phyloP scores from a whole-genome alignment of 2,797 vertebrate genomes.

The Platalea minor region DNA sequence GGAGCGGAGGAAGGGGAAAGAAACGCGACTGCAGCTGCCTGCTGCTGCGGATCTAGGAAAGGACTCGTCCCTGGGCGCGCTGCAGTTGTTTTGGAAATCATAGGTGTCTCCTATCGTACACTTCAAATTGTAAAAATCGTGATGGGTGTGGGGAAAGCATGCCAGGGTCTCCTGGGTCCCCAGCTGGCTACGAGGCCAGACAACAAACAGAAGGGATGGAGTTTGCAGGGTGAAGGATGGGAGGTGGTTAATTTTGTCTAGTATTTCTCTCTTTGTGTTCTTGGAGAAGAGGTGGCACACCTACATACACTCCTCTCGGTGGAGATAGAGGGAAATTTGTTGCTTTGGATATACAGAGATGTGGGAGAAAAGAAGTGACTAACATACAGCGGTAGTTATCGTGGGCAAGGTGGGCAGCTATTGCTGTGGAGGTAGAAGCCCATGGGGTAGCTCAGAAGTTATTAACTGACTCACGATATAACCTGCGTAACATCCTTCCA shows the following conservation, averaged over 20 bases:
- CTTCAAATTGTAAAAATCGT: not conserved
- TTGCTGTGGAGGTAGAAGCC: not conserved
- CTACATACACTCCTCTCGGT: not conserved
- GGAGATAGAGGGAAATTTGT: not conserved
- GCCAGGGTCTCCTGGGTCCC: not conserved
- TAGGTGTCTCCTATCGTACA: not conserved
- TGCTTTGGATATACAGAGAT: not conserved
- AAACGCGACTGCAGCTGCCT: not conserved
- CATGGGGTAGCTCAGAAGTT: not conserved
- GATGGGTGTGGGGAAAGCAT: not conserved
- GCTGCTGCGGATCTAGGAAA: accelerated
- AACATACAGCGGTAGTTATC: accelerated
- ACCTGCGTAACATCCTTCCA: not conserved
- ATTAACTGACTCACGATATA: not conserved
- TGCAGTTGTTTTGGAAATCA: not conserved
- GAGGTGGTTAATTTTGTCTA: not conserved
- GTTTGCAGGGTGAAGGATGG: not conserved
- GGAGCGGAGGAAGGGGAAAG: accelerated
- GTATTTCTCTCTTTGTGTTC: not conserved
- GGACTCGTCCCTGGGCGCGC: accelerated
- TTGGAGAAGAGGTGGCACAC: not conserved
- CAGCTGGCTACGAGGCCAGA: not conserved
- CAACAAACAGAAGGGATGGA: not conserved
- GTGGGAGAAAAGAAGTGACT: not conserved
- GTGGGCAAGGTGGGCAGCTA: not conserved